A percentile compares a stretch with the other conserved stretches of the same genome.
Conservation (phyloP, 2,113 vertebrate species). For the Silurus asotus region DNA sequence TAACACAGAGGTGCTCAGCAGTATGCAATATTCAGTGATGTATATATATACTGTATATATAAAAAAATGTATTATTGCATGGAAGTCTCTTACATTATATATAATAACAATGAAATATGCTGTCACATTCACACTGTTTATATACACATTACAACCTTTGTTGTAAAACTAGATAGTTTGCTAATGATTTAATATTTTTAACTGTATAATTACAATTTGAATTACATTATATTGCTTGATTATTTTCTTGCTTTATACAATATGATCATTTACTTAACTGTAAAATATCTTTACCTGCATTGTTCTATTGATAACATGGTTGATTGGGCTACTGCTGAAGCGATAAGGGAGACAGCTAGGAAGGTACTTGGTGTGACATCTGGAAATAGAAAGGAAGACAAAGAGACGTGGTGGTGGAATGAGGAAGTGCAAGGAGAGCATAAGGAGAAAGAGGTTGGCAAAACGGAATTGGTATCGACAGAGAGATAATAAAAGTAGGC, state of each 20-base stretch:
- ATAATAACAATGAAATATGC: not conserved
- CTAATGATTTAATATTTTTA: not conserved
- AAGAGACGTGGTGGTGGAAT: no score
- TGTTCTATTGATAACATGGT: no score
- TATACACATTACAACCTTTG: not conserved
- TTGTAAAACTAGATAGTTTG: not conserved
- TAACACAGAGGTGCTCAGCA: not conserved
- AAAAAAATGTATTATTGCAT: not conserved
- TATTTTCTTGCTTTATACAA: not conserved
- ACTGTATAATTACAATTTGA: not conserved
- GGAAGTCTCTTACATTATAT: not conserved
- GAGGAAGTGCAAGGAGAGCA: no score
- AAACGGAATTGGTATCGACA: no score
- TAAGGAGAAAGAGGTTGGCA: no score
- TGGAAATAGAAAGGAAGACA: no score
- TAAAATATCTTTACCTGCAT: not conserved
- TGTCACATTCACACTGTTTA: not conserved
- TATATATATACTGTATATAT: not conserved
- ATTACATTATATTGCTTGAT: not conserved
- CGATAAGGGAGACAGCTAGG: no score
- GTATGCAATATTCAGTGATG: constrained; percentile 12
- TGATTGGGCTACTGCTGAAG: no score
- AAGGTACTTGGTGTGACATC: no score
- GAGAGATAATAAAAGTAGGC: no score
- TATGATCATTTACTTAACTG: not conserved